Evolutionary conservation across 2,113 vertebrate species (phyloP), one percentile per base, ranked within the genome.

Genomic region (Cyphomyrus discorhynchus): DNA sequence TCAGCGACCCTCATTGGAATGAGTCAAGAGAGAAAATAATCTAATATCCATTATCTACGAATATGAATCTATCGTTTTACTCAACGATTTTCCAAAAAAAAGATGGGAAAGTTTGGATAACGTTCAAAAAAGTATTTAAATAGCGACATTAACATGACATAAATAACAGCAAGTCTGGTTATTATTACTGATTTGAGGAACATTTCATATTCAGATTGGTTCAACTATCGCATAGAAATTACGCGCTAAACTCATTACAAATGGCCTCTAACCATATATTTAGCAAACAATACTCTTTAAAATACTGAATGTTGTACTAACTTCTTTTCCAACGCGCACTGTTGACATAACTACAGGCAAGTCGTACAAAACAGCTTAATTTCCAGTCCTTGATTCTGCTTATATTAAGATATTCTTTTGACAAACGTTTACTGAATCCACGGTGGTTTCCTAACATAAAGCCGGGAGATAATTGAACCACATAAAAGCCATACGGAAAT

Each of bases 371-470:
- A 27, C 31, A 19, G 52, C 35, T 88, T 66, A 2, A 87, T 88
- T 88, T 46, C 21, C 52, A 58, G 53, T 39, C 19, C 27, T 50
- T 45, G 84, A 74, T 77, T 87, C 50, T 87, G 13, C 6, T 88
- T 50, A n/a, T 19, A 46, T 88, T 66, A 21, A 62, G 83, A 39
- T 89, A 74, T 56, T n/a, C 17, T 90, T 9, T 11, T 45, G 27
- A 10, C 62, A 50, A 77, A 53, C 31, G 13, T 62, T 62, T 31
- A 47, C 11, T 11, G 35, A 80, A 85, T 77, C 80, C 77, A 21
- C 80, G 89, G 89, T 85, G 89, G 89, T 89, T 89, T 89, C 77
- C 52, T 31, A 62, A 39, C 77, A 56, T 56, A 47, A 85, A 58
- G 80, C 53, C 24, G 46, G 53, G 52, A 85, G 77, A 83, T 46